Base-by-base conservation (phyloP, 2,113 vertebrate genomes). In the Ptychochromis oligacanthus region DNA sequence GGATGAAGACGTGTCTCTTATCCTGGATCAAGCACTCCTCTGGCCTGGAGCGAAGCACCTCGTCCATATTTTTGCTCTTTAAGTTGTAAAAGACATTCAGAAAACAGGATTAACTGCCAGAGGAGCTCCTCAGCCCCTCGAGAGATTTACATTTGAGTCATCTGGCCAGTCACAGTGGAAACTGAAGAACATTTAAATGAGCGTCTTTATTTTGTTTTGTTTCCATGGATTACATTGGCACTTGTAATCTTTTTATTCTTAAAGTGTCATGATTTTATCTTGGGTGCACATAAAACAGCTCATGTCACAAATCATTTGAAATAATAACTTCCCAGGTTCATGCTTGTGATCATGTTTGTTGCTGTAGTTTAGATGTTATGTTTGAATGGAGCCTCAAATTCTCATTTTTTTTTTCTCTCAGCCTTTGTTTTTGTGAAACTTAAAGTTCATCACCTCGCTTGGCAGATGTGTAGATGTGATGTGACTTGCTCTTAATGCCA, bases 21-120 rank as follows among this genome's bases (percentile, higher is more conserved):
- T 93, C 84, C 91, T 79, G 81, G 91, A 93, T 94, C 85, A 91
- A 82, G 89, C 77, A 9, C 80, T 74, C 77, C 86, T 92, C 26
- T 91, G 81, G 83, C 94, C 93, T 56, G 34, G 79, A 94, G 92
- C 86, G 1, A 78, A 81, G 78, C 84, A 61, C 87, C 89, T 92
- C 85, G 18, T 85, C 77, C 72, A 81, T 87, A 90, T 84, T 81
- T 89, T 84, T 87, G 75, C 88, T 86, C 85, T 78, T 67, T 62
- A 56, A 15, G 65, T 87, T 85, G 74, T 90, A 88, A 90, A 92
- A 92, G 43, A 55, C 80, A 83, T 88, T 88, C 61, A 60, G 82
- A 78, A 77, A 84, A 82, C 81, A 79, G 89, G 84, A 87, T 92
- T 83, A 84, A 59, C 49, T 87, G 80, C 75, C 82, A 87, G 77